Evolutionary conservation across 1,140 invertebrate genomes (phyloP).

Genomic region (Drosophila trapezifrons): DNA sequence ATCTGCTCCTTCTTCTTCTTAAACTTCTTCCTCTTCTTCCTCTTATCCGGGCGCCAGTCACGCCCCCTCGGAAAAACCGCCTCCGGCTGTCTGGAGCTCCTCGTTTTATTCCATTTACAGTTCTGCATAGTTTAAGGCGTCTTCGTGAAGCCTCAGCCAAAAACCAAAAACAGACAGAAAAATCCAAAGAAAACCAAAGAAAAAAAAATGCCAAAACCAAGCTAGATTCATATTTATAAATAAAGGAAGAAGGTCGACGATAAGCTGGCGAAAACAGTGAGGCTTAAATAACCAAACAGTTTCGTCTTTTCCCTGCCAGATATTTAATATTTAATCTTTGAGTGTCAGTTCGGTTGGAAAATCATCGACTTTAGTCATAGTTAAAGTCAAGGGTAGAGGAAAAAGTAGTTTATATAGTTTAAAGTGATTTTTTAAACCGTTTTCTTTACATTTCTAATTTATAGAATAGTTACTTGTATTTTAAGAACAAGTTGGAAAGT

Average conservation of each 20-base stretch:
- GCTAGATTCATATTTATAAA: constrained; percentile 12
- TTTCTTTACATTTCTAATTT: background rate
- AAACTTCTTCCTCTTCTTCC: background rate
- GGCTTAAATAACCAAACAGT: background rate
- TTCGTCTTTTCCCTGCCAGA: background rate
- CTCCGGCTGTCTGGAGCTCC: constrained; percentile 36
- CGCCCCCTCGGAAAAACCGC: constrained; percentile 4
- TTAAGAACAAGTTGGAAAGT: background rate
- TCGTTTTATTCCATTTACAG: constrained; percentile 42
- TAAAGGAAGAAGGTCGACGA: constrained; percentile 3
- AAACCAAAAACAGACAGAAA: background rate
- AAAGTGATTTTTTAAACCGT: background rate
- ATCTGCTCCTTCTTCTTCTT: background rate
- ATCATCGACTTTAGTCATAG: too few relatives aligned
- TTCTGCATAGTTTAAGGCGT: constrained; percentile 59
- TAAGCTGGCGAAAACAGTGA: background rate
- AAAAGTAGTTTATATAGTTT: too few relatives aligned
- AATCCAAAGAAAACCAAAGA: too few relatives aligned
- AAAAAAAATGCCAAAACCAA: constrained; percentile 16
- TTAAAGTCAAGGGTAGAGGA: too few relatives aligned
- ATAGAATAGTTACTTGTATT: background rate
- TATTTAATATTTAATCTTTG: background rate
- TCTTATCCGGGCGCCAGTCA: constrained; percentile 2
- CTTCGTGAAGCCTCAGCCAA: background rate
- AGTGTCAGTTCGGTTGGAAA: background rate